Percentiles rank a stretch among this genome's conserved stretches.
Conservation (phyloP, 2,888 invertebrate genomes). For the Drosophila sordidula region DNA sequence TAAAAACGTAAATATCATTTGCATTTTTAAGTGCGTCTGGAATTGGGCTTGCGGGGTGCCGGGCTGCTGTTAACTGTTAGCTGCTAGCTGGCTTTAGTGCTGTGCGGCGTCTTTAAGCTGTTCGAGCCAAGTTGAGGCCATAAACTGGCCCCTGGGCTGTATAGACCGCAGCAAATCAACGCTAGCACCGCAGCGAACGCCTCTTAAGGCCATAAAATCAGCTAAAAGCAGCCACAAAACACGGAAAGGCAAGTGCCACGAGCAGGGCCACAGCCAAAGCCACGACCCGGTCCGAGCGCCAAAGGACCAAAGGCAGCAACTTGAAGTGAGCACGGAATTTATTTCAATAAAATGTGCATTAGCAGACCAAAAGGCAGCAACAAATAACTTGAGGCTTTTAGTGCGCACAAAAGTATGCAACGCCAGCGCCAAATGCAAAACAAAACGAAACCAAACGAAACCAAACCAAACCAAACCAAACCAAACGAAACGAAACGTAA, state of each 20-base stretch:
- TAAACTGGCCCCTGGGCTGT: constrained; percentile 76
- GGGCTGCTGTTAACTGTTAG: constrained; percentile 4
- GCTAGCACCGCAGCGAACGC: constrained; percentile 64
- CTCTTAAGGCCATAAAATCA: constrained; percentile 79
- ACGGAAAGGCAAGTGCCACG: constrained; percentile 60
- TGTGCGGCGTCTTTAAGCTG: constrained; percentile 54
- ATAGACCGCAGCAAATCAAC: constrained; percentile 75
- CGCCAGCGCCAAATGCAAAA: constrained; percentile 58
- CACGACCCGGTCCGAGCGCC: constrained; percentile 13
- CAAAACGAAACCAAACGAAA: constrained; percentile 44
- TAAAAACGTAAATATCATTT: constrained; percentile 77
- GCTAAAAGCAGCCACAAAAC: constrained; percentile 78
- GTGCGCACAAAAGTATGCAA: constrained; percentile 60
- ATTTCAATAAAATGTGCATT: constrained; percentile 81
- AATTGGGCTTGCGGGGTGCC: constrained; percentile 32
- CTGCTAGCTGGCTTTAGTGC: constrained; percentile 37
- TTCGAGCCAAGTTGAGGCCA: constrained; percentile 49
- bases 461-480: constrained; percentile 49
- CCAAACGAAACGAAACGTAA: constrained; percentile 19
- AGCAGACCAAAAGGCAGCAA: constrained; percentile 69
- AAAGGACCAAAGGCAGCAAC: constrained; percentile 23
- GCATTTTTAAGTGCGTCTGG: constrained; percentile 73
- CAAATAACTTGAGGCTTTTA: constrained; percentile 80
- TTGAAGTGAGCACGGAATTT: constrained; percentile 74
- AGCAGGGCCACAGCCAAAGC: constrained; percentile 21